Conservation (phyloP, 1,140 invertebrate species). For the Cecropterus lyciades region DNA sequence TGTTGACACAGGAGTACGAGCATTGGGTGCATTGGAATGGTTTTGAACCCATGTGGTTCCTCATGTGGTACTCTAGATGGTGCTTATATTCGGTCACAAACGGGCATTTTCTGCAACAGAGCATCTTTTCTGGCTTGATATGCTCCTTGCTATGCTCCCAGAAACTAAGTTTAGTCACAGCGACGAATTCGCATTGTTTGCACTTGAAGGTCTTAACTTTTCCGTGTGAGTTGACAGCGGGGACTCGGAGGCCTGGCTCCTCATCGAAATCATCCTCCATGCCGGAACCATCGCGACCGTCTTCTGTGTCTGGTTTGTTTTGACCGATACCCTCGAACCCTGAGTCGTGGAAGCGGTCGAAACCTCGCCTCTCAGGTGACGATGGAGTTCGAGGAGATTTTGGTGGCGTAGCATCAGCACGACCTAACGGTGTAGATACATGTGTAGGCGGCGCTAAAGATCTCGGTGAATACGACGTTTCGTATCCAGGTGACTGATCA, state of each 20-base stretch:
- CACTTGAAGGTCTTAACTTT: constrained; percentile 96
- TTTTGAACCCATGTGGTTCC: constrained; percentile 98
- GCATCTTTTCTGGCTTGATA: constrained; percentile 96
- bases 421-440: constrained; percentile 70
- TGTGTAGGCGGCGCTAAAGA: constrained; percentile 69
- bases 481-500: constrained; percentile 77
- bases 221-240: constrained; percentile 91
- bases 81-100: constrained; percentile 99
- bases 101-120: constrained; percentile 96
- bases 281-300: constrained; percentile 80
- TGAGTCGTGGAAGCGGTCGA: constrained; percentile 68
- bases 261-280: constrained; percentile 86
- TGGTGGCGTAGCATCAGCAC: constrained; percentile 78
- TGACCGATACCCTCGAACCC: constrained; percentile 63
- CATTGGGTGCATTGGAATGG: constrained; percentile 98
- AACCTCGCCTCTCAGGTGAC: constrained; percentile 61
- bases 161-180: constrained; percentile 95
- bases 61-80: constrained; percentile 98
- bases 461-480: constrained; percentile 75
- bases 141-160: constrained; percentile 97
- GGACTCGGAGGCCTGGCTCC: constrained; percentile 87
- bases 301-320: constrained; percentile 61
- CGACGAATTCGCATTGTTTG: constrained; percentile 95
- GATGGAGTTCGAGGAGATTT: constrained; percentile 82
- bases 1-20: constrained; percentile 97